phyloP scores from a whole-genome alignment of 2,113 vertebrate species.

The Fukomys damarensis region DNA sequence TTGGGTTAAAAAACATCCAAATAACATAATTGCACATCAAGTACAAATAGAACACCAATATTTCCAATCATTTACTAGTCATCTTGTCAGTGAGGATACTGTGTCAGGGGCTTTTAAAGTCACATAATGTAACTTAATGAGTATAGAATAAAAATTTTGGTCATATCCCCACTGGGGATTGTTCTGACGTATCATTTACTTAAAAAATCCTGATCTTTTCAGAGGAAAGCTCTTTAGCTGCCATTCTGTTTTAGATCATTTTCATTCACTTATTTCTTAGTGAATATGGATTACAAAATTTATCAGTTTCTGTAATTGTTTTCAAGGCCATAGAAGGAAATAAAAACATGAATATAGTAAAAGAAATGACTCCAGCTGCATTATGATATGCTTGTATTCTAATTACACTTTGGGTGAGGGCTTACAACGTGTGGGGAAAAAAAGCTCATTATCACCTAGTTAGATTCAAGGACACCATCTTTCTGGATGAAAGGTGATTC shows the following conservation, averaged over 20 bases:
- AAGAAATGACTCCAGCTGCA: slow-evolving; percentile 39
- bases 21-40: slow-evolving; percentile 46
- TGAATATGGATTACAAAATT: slow-evolving; percentile 42
- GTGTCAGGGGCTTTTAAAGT: slow-evolving; percentile 83
- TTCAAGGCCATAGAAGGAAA: slow-evolving; percentile 49
- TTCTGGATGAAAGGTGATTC: slow-evolving; percentile 75
- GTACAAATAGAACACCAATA: background rate
- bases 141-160: slow-evolving; percentile 84
- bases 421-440: slow-evolving; percentile 57
- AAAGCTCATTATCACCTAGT: slow-evolving; percentile 74
- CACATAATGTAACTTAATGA: slow-evolving; percentile 85
- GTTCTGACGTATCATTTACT: slow-evolving; percentile 81
- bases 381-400: slow-evolving; percentile 49
- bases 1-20: background rate
- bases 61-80: slow-evolving; percentile 75
- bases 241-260: slow-evolving; percentile 62
- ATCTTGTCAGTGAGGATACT: slow-evolving; percentile 66
- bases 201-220: slow-evolving; percentile 78
- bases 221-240: slow-evolving; percentile 75
- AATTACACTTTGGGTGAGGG: slow-evolving; percentile 65
- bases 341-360: slow-evolving; percentile 28
- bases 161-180: slow-evolving; percentile 78
- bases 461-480: slow-evolving; percentile 69
- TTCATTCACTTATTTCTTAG: slow-evolving; percentile 71
- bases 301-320: background rate